Evolutionary conservation across 2,888 invertebrate genomes (phyloP), one percentile per base, ranked within the genome.

Genomic region (Gymnoscelis rufifasciata): DNA sequence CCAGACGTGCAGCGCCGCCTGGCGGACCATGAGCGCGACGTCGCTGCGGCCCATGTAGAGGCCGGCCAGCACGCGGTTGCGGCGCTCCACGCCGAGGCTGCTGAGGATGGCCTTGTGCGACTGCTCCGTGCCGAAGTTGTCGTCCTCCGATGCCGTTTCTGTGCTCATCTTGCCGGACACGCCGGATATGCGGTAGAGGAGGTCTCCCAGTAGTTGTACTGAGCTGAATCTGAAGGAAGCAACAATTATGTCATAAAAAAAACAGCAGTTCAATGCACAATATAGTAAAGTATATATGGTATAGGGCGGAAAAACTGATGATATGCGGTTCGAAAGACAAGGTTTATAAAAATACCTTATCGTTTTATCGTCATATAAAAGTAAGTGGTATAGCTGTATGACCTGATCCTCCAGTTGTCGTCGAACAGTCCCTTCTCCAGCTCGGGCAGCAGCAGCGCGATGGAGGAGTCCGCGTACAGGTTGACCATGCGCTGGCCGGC

Each of bases 121-220:
- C 72, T 95, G 96, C 74, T 98, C 98, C 0, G 99, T 99, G 50
- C 99, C 99, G 79, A 99, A 98, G 81, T 99, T 99, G 74, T 99
- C 99, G 75, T 99, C 99, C 77, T 99, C 99, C 57, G 95, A 96
- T 0, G 97, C 97, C 0, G 97, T 98, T 83, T 98, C 98, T 0
- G 99, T 99, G 26, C 97, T 97, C 98, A 99, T 99, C 88, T 99
- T 99, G 42, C 99, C 99, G 19, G 97, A 95, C 0, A 99, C 98
- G 38, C 98, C 99, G 1, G 98, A 98, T 57, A 99, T 96, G 51
- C 97, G 93, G 81, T 98, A 99, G 14, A 99, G 86, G 38, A 99
- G 88, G 78, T 99, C 99, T 8, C 60, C 99, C 26, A 99, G 86
- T 19, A 99, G 88, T 74, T 98, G 98, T 4, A 99, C 97, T 0